Evolutionary conservation across 92 coral and sea anemone genomes (phyloP), one percentile per base, ranked within the genome.

Genomic region (Phenganax subtilis): DNA sequence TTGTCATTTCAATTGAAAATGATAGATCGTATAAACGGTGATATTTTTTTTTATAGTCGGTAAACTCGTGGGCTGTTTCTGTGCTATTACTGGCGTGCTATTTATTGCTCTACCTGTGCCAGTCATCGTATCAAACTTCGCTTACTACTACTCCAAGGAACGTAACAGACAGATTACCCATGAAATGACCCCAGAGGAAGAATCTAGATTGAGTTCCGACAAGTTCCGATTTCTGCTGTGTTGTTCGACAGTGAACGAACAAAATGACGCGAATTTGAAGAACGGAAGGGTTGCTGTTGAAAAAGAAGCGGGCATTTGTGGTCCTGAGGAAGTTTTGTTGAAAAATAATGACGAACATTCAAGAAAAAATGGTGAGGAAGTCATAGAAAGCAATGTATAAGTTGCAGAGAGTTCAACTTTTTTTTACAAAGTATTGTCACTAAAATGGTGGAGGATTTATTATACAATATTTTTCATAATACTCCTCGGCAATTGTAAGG

Each of bases 51-150:
- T 75, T 0, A 7, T 75, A 91, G 97, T 89, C 66, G 97, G 97
- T 0, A 91, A 91, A 84, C 82, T 91, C 6, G 97, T 91, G 55
- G 97, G 97, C 25, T 89, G 93, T 84, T 86, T 91, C 77, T 91
- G 97, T 68, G 97, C 97, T 71, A 91, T 91, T 51, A 88, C 93
- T 30, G 97, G 97, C 0, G 97, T 91, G 47, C 75, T 91, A 6
- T 92, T 92, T 12, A 91, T 91, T 52, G 97, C 97, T 37, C 85
- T 91, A 3, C 97, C 97, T 17, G 97, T 91, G 0, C 97, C 97
- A 1, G 97, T 91, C 6, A 91, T 91, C 56, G 97, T 91, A 63
- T 91, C 97, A 30, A 91, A 91, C 80, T 91, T 91, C 75, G 91
- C 97, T 56, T 91, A 89, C 81, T 91, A 91, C 75, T 91, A 91